These are phyloP conservation scores for Tragulus kanchil DNA, from an alignment of 2,113 vertebrate species.

Conservation along the genomic window DNA sequence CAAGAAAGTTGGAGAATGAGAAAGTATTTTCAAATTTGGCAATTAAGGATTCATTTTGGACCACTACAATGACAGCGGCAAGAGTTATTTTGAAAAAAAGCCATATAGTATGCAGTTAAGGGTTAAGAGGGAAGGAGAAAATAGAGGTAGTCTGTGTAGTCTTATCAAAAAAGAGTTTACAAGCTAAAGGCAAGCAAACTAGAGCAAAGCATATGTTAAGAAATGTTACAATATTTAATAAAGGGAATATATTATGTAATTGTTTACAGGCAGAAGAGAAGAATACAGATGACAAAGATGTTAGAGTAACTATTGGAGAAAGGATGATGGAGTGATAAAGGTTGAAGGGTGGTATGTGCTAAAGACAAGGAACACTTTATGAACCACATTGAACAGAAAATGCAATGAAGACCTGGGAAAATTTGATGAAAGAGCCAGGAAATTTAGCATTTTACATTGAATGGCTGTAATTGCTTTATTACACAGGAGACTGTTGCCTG, in stretches of 20 bases:
- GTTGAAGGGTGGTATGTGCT: neutral
- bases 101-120: neutral
- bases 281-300: neutral
- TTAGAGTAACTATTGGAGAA: neutral
- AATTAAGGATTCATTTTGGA: neutral
- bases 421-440: neutral
- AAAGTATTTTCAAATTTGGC: neutral
- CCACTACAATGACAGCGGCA: neutral
- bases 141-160: neutral
- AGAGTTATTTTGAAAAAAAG: neutral
- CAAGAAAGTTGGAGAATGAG: neutral
- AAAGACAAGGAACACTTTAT: neutral
- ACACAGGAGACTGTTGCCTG: neutral
- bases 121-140: neutral
- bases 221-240: neutral
- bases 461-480: neutral
- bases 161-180: neutral
- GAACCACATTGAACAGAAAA: neutral
- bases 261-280: neutral
- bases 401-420: neutral
- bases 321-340: neutral
- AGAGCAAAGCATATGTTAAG: neutral
- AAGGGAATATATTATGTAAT: neutral
- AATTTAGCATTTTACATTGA: neutral
- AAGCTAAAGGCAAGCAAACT: neutral